Percentiles rank a stretch among this genome's conserved stretches.
These are phyloP conservation scores for Cygnus buccinator DNA, from an alignment of 2,113 vertebrate species.

Conservation along the genomic window DNA sequence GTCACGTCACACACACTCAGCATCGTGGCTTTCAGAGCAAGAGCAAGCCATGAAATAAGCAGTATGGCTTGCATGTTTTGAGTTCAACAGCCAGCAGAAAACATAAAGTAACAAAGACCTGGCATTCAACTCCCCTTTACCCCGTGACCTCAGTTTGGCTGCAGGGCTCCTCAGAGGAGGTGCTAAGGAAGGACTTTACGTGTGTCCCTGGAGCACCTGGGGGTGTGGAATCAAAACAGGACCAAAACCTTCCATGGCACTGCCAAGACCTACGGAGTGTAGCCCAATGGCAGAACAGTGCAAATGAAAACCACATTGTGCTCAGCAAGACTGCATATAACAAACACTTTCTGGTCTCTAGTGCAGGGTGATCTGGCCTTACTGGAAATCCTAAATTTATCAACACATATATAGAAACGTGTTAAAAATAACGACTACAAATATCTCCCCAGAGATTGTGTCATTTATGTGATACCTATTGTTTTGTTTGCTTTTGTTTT, in stretches of 20 bases:
- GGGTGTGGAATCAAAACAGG: not conserved
- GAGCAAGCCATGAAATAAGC: not conserved
- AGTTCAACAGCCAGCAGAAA: not conserved
- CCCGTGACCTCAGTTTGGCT: not conserved
- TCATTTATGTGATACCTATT: not conserved
- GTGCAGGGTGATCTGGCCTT: not conserved
- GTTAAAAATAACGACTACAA: not conserved
- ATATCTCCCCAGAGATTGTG: not conserved
- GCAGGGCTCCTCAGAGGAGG: not conserved
- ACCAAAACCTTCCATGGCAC: not conserved
- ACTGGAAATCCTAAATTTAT: not conserved
- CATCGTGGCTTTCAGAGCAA: not conserved
- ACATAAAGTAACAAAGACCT: not conserved
- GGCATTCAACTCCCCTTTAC: not conserved
- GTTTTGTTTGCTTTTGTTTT: not conserved
- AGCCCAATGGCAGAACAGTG: not conserved
- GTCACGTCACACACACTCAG: not conserved
- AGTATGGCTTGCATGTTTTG: fast-evolving
- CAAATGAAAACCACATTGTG: not conserved
- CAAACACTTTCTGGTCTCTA: not conserved
- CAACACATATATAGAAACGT: not conserved
- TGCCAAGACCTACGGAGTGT: not conserved
- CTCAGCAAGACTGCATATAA: not conserved
- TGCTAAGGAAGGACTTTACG: not conserved
- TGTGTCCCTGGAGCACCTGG: not conserved